phyloP scores from a whole-genome alignment of 2,797 vertebrate genomes.

The Coracias cyanogaster region DNA sequence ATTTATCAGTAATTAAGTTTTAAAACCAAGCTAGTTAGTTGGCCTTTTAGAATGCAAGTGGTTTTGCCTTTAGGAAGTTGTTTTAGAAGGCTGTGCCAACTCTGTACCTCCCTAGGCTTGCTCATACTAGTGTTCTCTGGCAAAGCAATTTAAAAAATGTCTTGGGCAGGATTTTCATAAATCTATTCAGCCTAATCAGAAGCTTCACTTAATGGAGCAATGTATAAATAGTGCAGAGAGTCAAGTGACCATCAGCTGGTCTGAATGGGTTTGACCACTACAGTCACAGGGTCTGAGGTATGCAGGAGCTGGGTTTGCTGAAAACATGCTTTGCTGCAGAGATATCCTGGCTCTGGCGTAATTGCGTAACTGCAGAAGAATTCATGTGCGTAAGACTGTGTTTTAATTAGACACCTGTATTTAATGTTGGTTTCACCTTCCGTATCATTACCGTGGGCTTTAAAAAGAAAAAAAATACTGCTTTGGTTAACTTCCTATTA shows the following conservation, averaged over 20 bases:
- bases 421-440: slow-evolving; percentile 66
- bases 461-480: neutral
- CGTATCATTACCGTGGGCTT: slow-evolving; percentile 15
- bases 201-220: slow-evolving; percentile 75
- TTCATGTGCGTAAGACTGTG: slow-evolving; percentile 58
- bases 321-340: slow-evolving; percentile 61
- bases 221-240: slow-evolving; percentile 86
- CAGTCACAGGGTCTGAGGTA: slow-evolving; percentile 90
- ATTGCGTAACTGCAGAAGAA: slow-evolving; percentile 66
- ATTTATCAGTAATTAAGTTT: slow-evolving; percentile 44
- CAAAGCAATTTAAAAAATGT: slow-evolving; percentile 67
- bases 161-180: slow-evolving; percentile 70
- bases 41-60: slow-evolving; percentile 68
- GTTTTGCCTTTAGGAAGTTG: slow-evolving; percentile 75
- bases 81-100: slow-evolving; percentile 73
- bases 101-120: slow-evolving; percentile 72
- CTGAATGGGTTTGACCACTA: slow-evolving; percentile 84
- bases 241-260: slow-evolving; percentile 94
- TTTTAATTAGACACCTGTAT: slow-evolving; percentile 76
- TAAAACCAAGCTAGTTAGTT: slow-evolving; percentile 65
- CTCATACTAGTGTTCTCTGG: slow-evolving; percentile 77
- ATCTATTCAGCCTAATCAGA: slow-evolving; percentile 68
- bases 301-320: slow-evolving; percentile 76
- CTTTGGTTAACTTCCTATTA: neutral
- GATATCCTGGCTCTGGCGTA: slow-evolving; percentile 26